Evolutionary conservation across 2,113 vertebrate species (phyloP), one percentile per base, ranked within the genome.

Genomic region (Thamnophis sirtalis): DNA sequence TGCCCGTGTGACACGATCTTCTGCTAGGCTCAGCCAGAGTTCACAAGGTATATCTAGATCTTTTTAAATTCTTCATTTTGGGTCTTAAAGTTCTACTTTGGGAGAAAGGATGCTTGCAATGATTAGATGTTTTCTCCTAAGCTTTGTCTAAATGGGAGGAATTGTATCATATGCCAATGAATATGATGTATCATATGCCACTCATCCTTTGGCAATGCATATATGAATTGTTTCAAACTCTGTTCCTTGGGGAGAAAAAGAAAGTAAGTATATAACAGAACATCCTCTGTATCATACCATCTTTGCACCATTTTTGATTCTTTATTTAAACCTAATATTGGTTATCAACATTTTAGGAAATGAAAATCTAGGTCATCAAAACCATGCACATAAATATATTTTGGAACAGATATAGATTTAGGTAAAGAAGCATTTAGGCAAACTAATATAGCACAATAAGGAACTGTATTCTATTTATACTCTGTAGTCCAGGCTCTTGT

Each of bases 1-100:
- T 0, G 98, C 99, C 86, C 98, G 99, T 0, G 97, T 99, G 87
- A 99, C 99, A 85, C 98, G 99, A n/a, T 98, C 99, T 84, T 99
- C 99, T 0, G 98, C 99, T 87, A 97, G 99, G 86, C 98, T 99
- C 89, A 99, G 99, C 95, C 99, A 99, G 94, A 99, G 99, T 96
- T 99, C 99, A 88, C 99, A 99, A 97, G 99, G 99, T 99, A 93
- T 94, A 60, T 1, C 1, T 53, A 9, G 28, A 2, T 0, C 1
- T 13, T 55, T 87, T 11, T 5, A 38, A 58, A 1, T 13, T 21
- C 4, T 63, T 87, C 21, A 53, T 24, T 26, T 5, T 6, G 19
- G 17, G 3, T 9, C 2, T 50, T 86, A 13, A 28, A 63, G 4
- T 26, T 10, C 15, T 73, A n/a, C 11, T 73, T 87, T 91, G 2